Base-by-base conservation (phyloP, 2,797 vertebrate genomes). In the Syngnathus acus region DNA sequence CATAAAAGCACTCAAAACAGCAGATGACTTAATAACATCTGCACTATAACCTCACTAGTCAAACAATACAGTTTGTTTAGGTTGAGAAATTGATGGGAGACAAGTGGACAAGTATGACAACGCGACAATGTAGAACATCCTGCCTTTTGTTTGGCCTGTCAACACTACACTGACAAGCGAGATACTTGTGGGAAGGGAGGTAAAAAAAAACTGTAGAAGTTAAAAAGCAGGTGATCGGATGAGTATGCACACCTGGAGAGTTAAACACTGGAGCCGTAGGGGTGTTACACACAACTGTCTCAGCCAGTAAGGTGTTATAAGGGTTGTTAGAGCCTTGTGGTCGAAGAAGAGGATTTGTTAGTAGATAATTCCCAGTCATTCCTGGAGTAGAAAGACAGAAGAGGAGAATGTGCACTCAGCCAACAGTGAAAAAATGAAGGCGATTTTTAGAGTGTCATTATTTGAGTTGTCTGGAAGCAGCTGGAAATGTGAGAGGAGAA, bases 331-430 rank as follows among this genome's bases (percentile, higher is more conserved):
- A 97, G 95, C 95, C 97, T 92, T 99, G 97, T 87, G 97, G 96
- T 94, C 97, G 96, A 88, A 99, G 97, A 90, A 99, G 97, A 95
- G 97, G 97, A 86, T 99, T 99, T 96, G 97, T 99, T 97, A 99
- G 95, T 95, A 99, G 97, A 92, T 98, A 99, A 94, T 99, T 99
- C 93, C 96, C 95, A 92, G 96, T 98, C 97, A 99, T 98, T 94
- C 97, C 97, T 99, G 92, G 92, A 96, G 93, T 87, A 92, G 93
- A 91, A 87, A 94, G 90, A 94, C 84, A 93, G 73, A 84, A 80
- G 77, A 84, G 71, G 21, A 68, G 71, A 81, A 82, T 68, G 39
- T 8, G 63, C 38, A 68, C 65, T 68, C 58, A 69, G 70, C 47
- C 11, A 65, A 76, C 73, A 74, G 70, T 73, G 74, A 76, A 53